A percentile compares a stretch with the other conserved stretches of the same genome.
These are phyloP conservation scores for Bembecia ichneumoniformis DNA, from an alignment of 2,888 invertebrate species.

Conservation along the genomic window DNA sequence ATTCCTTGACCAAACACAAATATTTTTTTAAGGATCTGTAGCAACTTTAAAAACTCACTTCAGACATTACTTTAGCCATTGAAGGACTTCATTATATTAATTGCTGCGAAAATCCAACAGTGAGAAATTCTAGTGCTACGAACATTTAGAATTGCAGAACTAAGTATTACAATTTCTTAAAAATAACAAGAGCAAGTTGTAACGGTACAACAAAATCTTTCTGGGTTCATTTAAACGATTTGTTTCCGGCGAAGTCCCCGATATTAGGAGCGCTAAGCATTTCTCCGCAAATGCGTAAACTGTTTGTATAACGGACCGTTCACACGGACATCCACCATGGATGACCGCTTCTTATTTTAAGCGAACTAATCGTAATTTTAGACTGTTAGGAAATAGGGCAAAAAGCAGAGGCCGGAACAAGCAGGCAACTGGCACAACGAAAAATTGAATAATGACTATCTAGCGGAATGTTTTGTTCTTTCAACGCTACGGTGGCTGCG, in stretches of 20 bases:
- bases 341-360: constrained; percentile 61
- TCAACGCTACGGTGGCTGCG: constrained; percentile 57
- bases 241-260: background rate
- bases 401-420: constrained; percentile 67
- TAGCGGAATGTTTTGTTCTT: constrained; percentile 64
- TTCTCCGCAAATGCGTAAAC: constrained; percentile 36
- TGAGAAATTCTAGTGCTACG: too few relatives aligned
- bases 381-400: constrained; percentile 60
- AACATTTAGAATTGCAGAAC: too few relatives aligned
- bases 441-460: constrained; percentile 69
- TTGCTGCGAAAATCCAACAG: too few relatives aligned
- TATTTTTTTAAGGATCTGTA: too few relatives aligned
- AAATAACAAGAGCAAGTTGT: background rate
- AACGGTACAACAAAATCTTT: background rate
- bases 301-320: constrained; percentile 60
- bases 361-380: constrained; percentile 68
- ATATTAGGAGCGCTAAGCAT: constrained; percentile 2
- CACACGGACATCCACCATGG: constrained; percentile 66
- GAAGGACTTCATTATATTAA: too few relatives aligned
- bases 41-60: too few relatives aligned
- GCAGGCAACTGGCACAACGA: constrained; percentile 66
- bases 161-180: too few relatives aligned
- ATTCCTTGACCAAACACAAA: too few relatives aligned
- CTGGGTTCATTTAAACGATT: background rate
- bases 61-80: too few relatives aligned